Conservation (phyloP, 2,797 vertebrate genomes). For the Fistularia tabacaria region DNA sequence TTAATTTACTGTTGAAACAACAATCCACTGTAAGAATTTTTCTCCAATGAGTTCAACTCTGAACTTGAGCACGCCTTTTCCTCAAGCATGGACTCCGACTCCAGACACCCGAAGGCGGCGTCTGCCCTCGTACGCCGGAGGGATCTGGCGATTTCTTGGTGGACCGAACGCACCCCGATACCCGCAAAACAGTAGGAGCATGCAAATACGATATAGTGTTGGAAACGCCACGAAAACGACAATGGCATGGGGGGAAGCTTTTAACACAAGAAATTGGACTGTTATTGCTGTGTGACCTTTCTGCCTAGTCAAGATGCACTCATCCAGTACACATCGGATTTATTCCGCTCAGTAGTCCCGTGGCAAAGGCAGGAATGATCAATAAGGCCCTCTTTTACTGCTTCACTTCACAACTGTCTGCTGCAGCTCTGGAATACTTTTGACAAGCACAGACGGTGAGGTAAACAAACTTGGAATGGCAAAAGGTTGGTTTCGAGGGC, state of each 20-base stretch:
- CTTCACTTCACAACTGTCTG: conserved; percentile 71
- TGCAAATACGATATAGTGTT: no score
- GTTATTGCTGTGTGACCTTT: conserved; percentile 66
- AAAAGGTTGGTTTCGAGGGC: conserved; percentile 57
- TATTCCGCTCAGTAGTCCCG: conserved; percentile 71
- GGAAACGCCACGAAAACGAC: no score
- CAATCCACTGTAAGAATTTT: no score
- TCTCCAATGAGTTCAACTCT: no score
- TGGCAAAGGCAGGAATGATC: conserved; percentile 66
- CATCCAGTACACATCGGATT: conserved; percentile 67
- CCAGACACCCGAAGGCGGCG: no score
- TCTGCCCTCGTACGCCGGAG: no score
- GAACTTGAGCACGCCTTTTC: no score
- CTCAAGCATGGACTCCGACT: no score
- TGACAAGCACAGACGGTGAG: conserved; percentile 53
- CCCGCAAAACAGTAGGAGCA: no score
- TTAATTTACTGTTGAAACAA: no score
- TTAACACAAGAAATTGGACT: conserved; percentile 44
- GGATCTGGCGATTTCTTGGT: no score
- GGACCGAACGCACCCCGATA: no score
- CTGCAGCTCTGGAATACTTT: conserved; percentile 45
- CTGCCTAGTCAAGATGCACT: conserved; percentile 67
- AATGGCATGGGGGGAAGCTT: conserved; percentile 7
- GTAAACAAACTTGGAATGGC: conserved; percentile 65
- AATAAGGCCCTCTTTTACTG: conserved; percentile 72